Percentiles rank a stretch among this genome's conserved stretches.
These are phyloP conservation scores for Procambarus clarkii DNA, from an alignment of 1,140 invertebrate species.

Conservation along the genomic window DNA sequence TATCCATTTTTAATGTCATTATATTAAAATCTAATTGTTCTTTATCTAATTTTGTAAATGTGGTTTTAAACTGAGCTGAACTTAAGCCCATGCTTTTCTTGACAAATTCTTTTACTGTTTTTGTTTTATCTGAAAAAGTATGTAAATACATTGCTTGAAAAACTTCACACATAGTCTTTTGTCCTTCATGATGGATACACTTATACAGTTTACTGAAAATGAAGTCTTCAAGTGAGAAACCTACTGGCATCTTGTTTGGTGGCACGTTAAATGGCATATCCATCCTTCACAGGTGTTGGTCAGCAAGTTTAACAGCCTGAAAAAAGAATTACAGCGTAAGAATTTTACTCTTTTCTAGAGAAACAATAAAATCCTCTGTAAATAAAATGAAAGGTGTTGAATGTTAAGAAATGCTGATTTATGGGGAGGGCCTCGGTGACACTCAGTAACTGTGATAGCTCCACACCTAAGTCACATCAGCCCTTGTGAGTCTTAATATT, in stretches of 20 bases:
- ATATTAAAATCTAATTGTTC: background rate
- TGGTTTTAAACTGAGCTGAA: background rate
- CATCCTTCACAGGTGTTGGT: background rate
- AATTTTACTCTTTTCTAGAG: too few species aligned
- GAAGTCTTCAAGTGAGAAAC: constrained; percentile 7
- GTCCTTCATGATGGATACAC: constrained; percentile 3
- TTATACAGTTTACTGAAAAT: constrained; percentile 32
- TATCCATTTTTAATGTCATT: background rate
- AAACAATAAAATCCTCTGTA: too few species aligned
- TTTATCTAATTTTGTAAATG: background rate
- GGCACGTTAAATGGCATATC: background rate
- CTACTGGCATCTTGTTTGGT: background rate
- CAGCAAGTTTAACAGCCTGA: too few species aligned
- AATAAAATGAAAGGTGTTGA: too few species aligned
- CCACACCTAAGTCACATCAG: too few species aligned
- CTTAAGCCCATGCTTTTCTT: background rate
- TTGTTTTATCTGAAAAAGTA: background rate
- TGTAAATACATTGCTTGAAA: background rate
- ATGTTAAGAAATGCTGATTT: too few species aligned
- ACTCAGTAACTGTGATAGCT: too few species aligned
- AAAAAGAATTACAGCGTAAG: too few species aligned
- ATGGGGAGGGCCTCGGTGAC: too few species aligned
- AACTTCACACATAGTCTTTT: constrained; percentile 3
- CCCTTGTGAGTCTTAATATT: too few species aligned
- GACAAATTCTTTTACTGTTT: background rate